A percentile compares a stretch with the other conserved stretches of the same genome.
Evolutionary conservation across 2,797 vertebrate species (phyloP).

Genomic region (Melanotaenia pygmaea): DNA sequence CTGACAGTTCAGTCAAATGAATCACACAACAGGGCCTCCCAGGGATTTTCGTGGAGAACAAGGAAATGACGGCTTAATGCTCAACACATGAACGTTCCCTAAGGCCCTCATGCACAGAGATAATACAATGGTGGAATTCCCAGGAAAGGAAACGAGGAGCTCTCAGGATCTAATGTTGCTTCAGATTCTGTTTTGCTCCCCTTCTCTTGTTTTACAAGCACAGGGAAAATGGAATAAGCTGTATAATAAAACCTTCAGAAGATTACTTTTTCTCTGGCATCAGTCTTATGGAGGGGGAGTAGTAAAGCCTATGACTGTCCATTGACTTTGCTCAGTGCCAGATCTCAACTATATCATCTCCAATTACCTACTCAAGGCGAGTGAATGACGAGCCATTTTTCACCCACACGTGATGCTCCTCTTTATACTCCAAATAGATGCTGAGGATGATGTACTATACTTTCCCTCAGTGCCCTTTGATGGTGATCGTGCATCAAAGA

Average conservation of each 20-base stretch:
- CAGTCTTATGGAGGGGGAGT: conserved; percentile 52
- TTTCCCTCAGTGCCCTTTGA: conserved; percentile 61
- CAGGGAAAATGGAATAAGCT: conserved; percentile 34
- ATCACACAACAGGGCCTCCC: conserved; percentile 73
- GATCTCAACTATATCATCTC: conserved; percentile 64
- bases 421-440: conserved; percentile 50
- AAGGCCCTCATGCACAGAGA: conserved; percentile 37
- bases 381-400: conserved; percentile 58
- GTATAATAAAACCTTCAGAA: conserved; percentile 36
- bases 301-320: conserved; percentile 56
- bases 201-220: conserved; percentile 48
- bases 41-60: conserved; percentile 67
- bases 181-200: conserved; percentile 40
- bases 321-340: conserved; percentile 51
- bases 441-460: conserved; percentile 33
- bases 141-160: conserved; percentile 53
- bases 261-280: conserved; percentile 46
- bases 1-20: conserved; percentile 70
- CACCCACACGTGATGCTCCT: conserved; percentile 46
- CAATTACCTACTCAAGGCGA: conserved; percentile 64
- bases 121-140: conserved; percentile 62
- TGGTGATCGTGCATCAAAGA: conserved; percentile 58
- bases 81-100: conserved; percentile 66
- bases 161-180: conserved; percentile 52
- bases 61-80: conserved; percentile 68